Evolutionary conservation across 2,113 vertebrate species (phyloP), one percentile per base, ranked within the genome.

Genomic region (Syrrhaptes paradoxus): DNA sequence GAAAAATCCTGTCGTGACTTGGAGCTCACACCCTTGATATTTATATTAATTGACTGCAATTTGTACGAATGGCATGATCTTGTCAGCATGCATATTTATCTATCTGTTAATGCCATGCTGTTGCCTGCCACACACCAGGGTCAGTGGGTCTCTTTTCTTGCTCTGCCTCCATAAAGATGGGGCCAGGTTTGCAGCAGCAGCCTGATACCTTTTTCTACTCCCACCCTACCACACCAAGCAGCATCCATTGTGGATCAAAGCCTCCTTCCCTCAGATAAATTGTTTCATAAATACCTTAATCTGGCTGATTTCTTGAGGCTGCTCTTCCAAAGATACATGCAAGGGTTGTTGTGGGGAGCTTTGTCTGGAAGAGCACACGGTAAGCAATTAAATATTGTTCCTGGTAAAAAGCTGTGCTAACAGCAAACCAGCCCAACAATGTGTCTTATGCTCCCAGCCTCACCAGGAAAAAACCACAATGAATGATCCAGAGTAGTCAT

Each of bases 171-270:
- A 7, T 16, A 34, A 26, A 61, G 54, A 32, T n/a, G 62, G 32
- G 26, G 29, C 12, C 78, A 28, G 14, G 7, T 72, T 85, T 63
- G 32, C 52, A 63, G 38, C 15, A 45, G 49, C 54, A 67, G 36
- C 26, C 20, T 2, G 9, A 38, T 36, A 70, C 1, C 2, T 36
- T 89, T 55, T 66, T 54, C n/a, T 21, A 32, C 10, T 79, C 54
- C n/a, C 1, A 0, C 18, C 36, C 7, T 34, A 11, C 36, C 1
- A 0, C 10, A 11, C n/a, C 29, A 34, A 75, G 78, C 54, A 75
- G 22, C 25, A 88, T 32, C 83, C 54, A 14, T 4, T 58, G 57
- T 4, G 25, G 46, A 84, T 70, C 68, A 84, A 84, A 38, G 13
- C 28, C 46, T 58, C 12, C 38, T 86, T 74, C 63, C 6, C 0